These are phyloP conservation scores for Onychomys arenicola DNA, from an alignment of 2,797 vertebrate species.

Conservation along the genomic window DNA sequence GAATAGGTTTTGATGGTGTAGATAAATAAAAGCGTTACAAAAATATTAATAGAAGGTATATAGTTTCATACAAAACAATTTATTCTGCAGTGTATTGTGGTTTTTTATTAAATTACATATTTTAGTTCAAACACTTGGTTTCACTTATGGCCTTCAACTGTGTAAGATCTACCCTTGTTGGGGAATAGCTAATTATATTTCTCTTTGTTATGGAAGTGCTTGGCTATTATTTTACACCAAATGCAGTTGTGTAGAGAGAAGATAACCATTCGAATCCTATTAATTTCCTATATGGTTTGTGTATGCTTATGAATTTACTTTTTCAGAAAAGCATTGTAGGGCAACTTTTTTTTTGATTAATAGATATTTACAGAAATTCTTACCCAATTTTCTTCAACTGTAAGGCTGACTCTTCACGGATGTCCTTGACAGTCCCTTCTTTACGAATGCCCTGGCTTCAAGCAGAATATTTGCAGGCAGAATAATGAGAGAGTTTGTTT, in stretches of 20 bases:
- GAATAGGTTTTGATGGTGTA: neutral
- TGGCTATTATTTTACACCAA: constrained; percentile 41
- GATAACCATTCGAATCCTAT: neutral
- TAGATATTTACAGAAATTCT: neutral
- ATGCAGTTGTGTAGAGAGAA: constrained; percentile 13
- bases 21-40: neutral
- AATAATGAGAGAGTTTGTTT: neutral
- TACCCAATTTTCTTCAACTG: neutral
- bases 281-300: neutral
- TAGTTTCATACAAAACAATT: neutral
- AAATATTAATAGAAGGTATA: neutral
- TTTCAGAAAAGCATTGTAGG: neutral
- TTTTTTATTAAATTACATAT: neutral
- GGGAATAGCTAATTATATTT: neutral
- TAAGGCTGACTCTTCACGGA: neutral
- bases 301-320: neutral
- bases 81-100: neutral
- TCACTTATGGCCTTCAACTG: neutral
- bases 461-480: neutral
- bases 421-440: neutral
- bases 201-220: neutral
- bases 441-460: neutral
- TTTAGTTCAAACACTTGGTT: neutral
- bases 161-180: neutral
- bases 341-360: neutral